phyloP scores from a whole-genome alignment of 2,888 invertebrate genomes.

The Meghimatium bilineatum region DNA sequence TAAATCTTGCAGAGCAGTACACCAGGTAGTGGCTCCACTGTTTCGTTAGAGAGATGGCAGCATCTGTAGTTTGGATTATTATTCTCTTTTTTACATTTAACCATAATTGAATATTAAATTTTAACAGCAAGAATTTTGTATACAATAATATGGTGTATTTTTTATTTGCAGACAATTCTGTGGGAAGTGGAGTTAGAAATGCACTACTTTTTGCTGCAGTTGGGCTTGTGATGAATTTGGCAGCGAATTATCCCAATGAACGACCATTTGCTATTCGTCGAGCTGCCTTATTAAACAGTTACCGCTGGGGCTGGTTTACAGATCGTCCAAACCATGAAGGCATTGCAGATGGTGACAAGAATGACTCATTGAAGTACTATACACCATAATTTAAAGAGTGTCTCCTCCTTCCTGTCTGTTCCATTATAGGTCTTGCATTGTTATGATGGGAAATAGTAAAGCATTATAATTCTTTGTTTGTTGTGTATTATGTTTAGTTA shows the following conservation, averaged over 20 bases:
- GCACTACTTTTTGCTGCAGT: background rate
- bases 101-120: no score
- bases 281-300: background rate
- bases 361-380: slow-evolving; percentile 19
- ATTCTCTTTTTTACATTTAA: no score
- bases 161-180: slow-evolving; percentile 17
- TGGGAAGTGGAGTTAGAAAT: background rate
- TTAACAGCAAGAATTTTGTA: background rate
- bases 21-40: no score
- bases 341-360: slow-evolving; percentile 17
- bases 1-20: no score
- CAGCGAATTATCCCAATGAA: background rate
- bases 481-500: no score
- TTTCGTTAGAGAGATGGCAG: no score
- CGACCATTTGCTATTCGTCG: background rate
- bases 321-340: slow-evolving; percentile 36
- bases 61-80: no score
- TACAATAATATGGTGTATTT: background rate
- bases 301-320: slow-evolving; percentile 35
- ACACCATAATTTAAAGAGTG: background rate
- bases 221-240: background rate
- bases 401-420: background rate
- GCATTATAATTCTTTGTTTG: background rate
- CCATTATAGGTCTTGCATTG: background rate
- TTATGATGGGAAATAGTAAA: background rate